Evolutionary conservation across 1,140 invertebrate species (phyloP).

Genomic region (Lanistes nyassanus): DNA sequence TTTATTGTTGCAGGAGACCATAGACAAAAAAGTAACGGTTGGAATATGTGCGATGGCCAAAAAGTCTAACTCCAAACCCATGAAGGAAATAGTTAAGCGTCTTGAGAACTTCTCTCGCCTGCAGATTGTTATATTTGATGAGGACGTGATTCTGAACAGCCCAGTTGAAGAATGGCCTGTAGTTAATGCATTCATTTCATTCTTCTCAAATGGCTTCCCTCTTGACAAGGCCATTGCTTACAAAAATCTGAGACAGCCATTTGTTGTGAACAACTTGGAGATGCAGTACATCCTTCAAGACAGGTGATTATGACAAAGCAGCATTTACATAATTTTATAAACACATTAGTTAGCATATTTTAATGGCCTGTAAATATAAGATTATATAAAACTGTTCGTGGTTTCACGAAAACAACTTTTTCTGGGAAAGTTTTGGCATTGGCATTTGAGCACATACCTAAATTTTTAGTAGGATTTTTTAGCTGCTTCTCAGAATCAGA

Average conservation of each 20-base stretch:
- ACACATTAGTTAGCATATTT: too few relatives aligned
- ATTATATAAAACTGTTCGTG: too few relatives aligned
- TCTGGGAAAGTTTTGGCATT: background rate
- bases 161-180: constrained; percentile 98
- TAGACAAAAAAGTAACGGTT: constrained; percentile 75
- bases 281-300: constrained; percentile 98
- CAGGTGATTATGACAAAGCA: constrained; percentile 47
- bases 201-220: constrained; percentile 98
- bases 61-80: constrained; percentile 97
- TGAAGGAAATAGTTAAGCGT: constrained; percentile 96
- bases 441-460: too few relatives aligned
- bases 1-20: constrained; percentile 17
- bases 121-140: constrained; percentile 90
- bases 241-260: constrained; percentile 91
- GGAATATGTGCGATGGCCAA: constrained; percentile 99
- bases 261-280: constrained; percentile 97
- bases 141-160: constrained; percentile 85
- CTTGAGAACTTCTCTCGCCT: constrained; percentile 97
- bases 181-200: constrained; percentile 97
- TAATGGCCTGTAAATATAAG: too few relatives aligned
- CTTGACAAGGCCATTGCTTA: constrained; percentile 98
- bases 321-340: too few relatives aligned
- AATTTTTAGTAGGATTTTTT: too few relatives aligned
- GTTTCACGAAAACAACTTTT: too few relatives aligned
- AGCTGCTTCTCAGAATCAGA: constrained; percentile 82